Conservation (phyloP, 2,797 vertebrate genomes). For the Yasuhikotakia modesta region DNA sequence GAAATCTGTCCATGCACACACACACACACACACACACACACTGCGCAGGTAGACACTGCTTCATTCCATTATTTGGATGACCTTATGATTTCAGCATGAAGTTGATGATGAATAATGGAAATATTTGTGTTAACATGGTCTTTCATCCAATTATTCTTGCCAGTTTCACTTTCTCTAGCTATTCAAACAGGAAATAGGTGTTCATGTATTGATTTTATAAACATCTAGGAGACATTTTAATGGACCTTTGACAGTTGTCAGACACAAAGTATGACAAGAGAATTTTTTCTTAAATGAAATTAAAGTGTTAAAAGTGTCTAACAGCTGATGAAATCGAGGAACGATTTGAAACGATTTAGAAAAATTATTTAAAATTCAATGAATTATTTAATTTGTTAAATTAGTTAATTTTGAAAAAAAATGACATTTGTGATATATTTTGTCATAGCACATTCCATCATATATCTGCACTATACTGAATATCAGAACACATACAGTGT, state of each 20-base stretch:
- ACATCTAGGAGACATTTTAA: neutral
- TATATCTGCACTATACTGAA: neutral
- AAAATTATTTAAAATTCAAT: too few relatives aligned
- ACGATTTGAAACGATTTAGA: too few relatives aligned
- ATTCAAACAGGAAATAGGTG: neutral
- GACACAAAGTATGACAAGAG: neutral
- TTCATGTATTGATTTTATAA: slow-evolving; percentile 6
- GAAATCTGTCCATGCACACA: slow-evolving; percentile 28
- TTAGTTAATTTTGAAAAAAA: neutral
- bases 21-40: neutral
- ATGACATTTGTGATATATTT: too few relatives aligned
- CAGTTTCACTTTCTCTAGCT: neutral
- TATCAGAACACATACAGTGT: neutral
- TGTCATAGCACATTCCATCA: too few relatives aligned
- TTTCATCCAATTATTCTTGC: slow-evolving; percentile 7
- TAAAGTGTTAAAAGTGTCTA: too few relatives aligned
- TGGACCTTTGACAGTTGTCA: neutral
- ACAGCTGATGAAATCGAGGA: too few relatives aligned
- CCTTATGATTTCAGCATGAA: slow-evolving; percentile 56
- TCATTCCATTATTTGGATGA: slow-evolving; percentile 67
- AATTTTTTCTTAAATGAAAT: too few relatives aligned
- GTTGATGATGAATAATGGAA: slow-evolving; percentile 69
- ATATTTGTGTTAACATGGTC: slow-evolving; percentile 22
- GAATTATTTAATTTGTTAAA: too few relatives aligned
- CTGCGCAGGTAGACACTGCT: slow-evolving; percentile 40